phyloP scores from a whole-genome alignment of 2,888 invertebrate genomes.

The Apamea anceps region DNA sequence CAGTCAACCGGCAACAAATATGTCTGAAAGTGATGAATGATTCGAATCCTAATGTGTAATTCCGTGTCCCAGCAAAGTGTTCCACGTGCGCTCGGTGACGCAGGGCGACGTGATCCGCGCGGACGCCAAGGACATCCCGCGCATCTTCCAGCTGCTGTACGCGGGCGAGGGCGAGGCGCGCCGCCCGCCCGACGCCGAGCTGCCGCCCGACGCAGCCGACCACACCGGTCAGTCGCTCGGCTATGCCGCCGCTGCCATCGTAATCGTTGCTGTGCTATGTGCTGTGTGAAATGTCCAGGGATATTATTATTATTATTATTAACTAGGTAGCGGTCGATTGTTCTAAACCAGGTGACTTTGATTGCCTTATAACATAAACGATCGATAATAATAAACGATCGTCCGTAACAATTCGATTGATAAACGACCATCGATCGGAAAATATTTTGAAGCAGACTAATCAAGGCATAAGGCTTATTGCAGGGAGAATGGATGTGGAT shows the following conservation, averaged over 20 bases:
- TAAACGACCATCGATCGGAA: background rate
- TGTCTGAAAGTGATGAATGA: no score
- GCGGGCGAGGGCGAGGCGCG: slow-evolving; percentile 98
- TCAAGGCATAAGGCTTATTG: no score
- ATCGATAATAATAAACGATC: background rate
- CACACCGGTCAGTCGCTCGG: slow-evolving; percentile 78
- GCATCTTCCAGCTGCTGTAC: slow-evolving; percentile 99
- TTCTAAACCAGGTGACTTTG: no score
- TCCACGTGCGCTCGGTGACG: slow-evolving; percentile 99
- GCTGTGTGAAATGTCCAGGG: no score
- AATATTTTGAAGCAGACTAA: background rate
- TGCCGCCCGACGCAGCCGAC: slow-evolving; percentile 77
- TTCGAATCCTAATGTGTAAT: background rate
- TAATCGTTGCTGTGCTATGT: background rate
- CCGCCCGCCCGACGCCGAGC: slow-evolving; percentile 93
- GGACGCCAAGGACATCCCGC: slow-evolving; percentile 99
- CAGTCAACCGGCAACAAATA: no score
- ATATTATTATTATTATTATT: no score
- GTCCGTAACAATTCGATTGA: no score
- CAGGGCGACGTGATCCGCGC: slow-evolving; percentile 99
- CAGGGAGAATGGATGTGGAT: no score
- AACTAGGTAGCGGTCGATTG: background rate
- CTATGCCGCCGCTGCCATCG: background rate
- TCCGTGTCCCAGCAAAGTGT: slow-evolving; percentile 95
- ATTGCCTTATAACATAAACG: background rate